Percentiles rank a stretch among this genome's conserved stretches.
Evolutionary conservation across 1,140 invertebrate species (phyloP).

Genomic region (Magallana ariakensis): DNA sequence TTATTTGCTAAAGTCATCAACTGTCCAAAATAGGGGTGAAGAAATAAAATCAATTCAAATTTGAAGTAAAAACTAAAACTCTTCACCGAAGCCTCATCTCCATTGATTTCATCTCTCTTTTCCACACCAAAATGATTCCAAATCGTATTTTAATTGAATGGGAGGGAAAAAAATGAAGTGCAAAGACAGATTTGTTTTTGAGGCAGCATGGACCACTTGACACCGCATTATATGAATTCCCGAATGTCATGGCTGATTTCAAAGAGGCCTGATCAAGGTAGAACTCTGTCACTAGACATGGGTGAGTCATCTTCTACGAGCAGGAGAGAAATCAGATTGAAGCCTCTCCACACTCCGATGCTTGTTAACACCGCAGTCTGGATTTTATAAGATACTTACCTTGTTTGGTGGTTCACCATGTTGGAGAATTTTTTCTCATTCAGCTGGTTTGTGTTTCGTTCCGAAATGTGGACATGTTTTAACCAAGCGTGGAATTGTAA

Average conservation of each 20-base stretch:
- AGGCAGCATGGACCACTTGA: neutral
- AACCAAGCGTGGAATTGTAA: neutral
- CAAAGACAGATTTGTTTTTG: neutral
- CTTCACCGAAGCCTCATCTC: neutral
- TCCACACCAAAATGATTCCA: neutral
- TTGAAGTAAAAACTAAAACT: neutral
- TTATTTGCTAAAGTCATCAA: neutral
- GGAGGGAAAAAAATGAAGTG: neutral
- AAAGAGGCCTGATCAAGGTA: conserved; percentile 25
- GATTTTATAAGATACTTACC: conserved; percentile 23
- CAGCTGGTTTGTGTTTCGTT: neutral
- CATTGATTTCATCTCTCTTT: conserved; percentile 13
- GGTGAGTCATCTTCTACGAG: neutral
- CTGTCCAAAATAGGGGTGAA: neutral
- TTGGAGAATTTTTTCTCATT: neutral
- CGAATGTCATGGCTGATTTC: conserved; percentile 8
- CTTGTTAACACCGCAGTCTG: neutral
- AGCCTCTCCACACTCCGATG: neutral
- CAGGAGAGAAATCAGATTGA: neutral
- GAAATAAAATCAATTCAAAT: conserved; percentile 9
- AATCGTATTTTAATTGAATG: conserved; percentile 20
- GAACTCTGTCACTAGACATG: neutral
- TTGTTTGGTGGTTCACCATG: neutral
- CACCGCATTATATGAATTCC: conserved; percentile 15
- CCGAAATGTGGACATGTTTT: conserved; percentile 19